A percentile compares a stretch with the other conserved stretches of the same genome.
These are phyloP conservation scores for Phoeniculus purpureus DNA, from an alignment of 2,797 vertebrate species.

Conservation along the genomic window DNA sequence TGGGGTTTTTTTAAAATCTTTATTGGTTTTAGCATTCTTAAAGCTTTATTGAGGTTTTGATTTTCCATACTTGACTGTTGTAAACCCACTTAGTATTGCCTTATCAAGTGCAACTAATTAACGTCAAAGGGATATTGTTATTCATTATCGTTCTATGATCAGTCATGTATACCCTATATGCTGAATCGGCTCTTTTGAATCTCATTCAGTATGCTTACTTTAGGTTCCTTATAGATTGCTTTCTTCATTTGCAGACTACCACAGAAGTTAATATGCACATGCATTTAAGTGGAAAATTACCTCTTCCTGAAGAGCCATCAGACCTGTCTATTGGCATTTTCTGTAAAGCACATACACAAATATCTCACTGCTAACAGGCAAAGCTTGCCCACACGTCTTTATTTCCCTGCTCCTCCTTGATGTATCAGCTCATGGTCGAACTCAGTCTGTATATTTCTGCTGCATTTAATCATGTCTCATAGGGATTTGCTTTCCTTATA, in stretches of 20 bases:
- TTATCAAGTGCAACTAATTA: slow-evolving; percentile 70
- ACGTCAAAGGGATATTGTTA: slow-evolving; percentile 69
- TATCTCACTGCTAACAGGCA: neutral
- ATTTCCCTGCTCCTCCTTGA: neutral
- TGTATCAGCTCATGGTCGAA: neutral
- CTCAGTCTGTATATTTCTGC: neutral
- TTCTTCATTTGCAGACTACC: slow-evolving; percentile 38
- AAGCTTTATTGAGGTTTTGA: slow-evolving; percentile 43
- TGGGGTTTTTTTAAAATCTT: neutral
- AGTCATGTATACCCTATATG: slow-evolving; percentile 26
- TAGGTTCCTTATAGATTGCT: slow-evolving; percentile 35
- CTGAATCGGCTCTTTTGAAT: slow-evolving; percentile 63
- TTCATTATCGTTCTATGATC: slow-evolving; percentile 60
- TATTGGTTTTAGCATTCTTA: neutral
- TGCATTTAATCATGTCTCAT: neutral
- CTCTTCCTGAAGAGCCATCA: slow-evolving; percentile 51
- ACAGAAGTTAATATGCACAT: slow-evolving; percentile 60
- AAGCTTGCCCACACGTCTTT: neutral
- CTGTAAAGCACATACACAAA: slow-evolving; percentile 3
- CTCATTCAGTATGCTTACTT: slow-evolving; percentile 30
- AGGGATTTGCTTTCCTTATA: neutral
- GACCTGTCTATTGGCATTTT: slow-evolving; percentile 47
- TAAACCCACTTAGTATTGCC: slow-evolving; percentile 40
- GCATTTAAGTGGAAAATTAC: slow-evolving; percentile 71
- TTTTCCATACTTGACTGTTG: slow-evolving; percentile 30